These are phyloP conservation scores for Poecilia picta DNA, from an alignment of 2,797 vertebrate genomes.

Conservation along the genomic window DNA sequence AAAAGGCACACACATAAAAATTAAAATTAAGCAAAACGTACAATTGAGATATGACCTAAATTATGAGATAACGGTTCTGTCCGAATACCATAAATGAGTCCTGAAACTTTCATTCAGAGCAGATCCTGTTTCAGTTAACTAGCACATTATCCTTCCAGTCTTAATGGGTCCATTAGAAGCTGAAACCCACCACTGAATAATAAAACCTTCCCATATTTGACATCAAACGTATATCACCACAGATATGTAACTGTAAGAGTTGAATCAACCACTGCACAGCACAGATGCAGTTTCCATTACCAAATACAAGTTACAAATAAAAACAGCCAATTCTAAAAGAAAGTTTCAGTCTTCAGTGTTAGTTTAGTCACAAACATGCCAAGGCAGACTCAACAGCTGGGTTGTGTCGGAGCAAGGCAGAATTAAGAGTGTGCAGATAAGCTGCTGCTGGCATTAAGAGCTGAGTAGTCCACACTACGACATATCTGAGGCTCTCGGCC, in stretches of 20 bases:
- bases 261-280: slow-evolving; percentile 18
- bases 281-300: background rate
- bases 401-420: slow-evolving; percentile 58
- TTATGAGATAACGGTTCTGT: background rate
- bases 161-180: slow-evolving; percentile 1
- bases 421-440: slow-evolving; percentile 73
- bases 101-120: slow-evolving; percentile 4
- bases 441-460: slow-evolving; percentile 64
- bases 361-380: slow-evolving; percentile 18
- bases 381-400: slow-evolving; percentile 43
- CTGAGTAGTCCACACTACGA: slow-evolving; percentile 41
- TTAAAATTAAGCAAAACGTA: background rate
- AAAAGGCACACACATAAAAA: background rate
- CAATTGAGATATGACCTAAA: background rate
- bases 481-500: slow-evolving; percentile 52
- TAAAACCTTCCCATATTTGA: slow-evolving; percentile 3
- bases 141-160: background rate
- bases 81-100: background rate
- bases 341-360: background rate
- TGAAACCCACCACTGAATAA: background rate
- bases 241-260: slow-evolving; percentile 13
- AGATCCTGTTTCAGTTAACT: slow-evolving; percentile 10
- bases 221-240: slow-evolving; percentile 6
- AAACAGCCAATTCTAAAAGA: background rate
- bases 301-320: background rate